Percentiles rank a stretch among this genome's conserved stretches.
Evolutionary conservation across 2,797 vertebrate species (phyloP).

Genomic region (Myoxocephalus aenaeus): DNA sequence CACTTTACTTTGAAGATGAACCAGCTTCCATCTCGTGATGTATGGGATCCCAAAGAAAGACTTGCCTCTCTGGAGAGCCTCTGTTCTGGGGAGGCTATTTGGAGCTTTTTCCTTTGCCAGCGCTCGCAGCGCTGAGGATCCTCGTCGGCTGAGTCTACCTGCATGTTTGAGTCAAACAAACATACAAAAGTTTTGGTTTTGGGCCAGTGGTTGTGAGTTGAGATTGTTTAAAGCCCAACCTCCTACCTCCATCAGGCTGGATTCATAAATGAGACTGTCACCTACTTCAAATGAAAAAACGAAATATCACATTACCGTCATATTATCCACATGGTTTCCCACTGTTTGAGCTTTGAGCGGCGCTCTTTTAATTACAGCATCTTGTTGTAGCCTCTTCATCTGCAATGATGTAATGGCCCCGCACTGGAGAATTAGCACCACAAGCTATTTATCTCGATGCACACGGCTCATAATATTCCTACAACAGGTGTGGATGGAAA

Average conservation of each 20-base stretch:
- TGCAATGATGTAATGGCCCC: neutral
- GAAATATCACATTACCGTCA: neutral
- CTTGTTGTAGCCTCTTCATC: neutral
- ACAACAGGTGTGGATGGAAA: neutral
- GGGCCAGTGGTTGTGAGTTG: neutral
- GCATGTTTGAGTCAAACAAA: constrained; percentile 14
- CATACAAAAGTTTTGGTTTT: neutral
- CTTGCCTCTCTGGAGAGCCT: constrained; percentile 37
- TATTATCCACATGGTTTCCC: neutral
- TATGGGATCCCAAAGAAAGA: constrained; percentile 53
- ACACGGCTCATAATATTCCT: neutral
- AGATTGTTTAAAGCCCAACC: neutral
- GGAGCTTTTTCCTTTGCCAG: constrained; percentile 30
- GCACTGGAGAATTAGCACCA: neutral
- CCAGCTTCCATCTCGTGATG: constrained; percentile 44
- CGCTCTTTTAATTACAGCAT: neutral
- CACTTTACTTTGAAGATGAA: constrained; percentile 54
- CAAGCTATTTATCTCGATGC: neutral
- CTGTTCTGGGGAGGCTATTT: constrained; percentile 59
- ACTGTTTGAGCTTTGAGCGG: neutral
- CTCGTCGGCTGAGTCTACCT: neutral
- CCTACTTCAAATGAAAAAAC: neutral
- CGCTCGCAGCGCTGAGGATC: constrained; percentile 5
- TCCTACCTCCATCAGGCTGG: neutral
- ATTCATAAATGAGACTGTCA: neutral